These are phyloP conservation scores for Heliothis subflexa DNA, from an alignment of 1,140 invertebrate species.

Conservation along the genomic window DNA sequence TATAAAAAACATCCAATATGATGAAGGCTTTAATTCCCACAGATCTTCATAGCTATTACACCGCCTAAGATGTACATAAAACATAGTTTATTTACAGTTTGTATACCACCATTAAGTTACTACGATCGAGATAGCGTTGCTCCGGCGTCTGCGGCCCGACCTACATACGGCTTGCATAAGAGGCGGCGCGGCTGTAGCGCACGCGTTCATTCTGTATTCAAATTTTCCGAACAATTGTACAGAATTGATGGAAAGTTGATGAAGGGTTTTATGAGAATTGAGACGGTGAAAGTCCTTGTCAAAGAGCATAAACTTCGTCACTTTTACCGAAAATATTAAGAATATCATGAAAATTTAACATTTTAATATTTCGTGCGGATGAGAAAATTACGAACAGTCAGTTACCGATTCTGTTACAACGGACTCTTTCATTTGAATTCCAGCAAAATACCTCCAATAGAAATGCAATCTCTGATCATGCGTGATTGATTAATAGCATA, in stretches of 20 bases:
- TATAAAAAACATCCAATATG: too few relatives aligned
- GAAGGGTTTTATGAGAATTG: constrained; percentile 26
- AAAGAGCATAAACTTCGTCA: background rate
- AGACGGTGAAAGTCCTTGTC: background rate
- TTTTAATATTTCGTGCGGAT: background rate
- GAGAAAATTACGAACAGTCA: background rate
- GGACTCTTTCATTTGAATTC: background rate
- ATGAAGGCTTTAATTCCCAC: background rate
- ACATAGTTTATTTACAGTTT: constrained; percentile 40
- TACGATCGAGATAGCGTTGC: constrained; percentile 61
- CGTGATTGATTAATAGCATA: background rate
- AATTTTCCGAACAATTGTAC: constrained; percentile 38
- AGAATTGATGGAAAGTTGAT: constrained; percentile 31
- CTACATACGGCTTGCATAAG: constrained; percentile 65
- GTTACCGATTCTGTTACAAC: background rate
- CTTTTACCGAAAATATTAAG: background rate
- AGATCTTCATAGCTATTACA: constrained; percentile 14
- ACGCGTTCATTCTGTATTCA: constrained; percentile 21
- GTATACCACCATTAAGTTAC: constrained; percentile 40
- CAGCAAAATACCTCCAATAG: constrained; percentile 7
- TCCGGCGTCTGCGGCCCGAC: constrained; percentile 59
- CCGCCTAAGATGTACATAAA: constrained; percentile 35
- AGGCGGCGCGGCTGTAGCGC: background rate
- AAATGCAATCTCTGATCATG: constrained; percentile 6
- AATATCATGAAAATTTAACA: background rate